These are phyloP conservation scores for Hedychridium roseum DNA, from an alignment of 2,888 invertebrate species.

Conservation along the genomic window DNA sequence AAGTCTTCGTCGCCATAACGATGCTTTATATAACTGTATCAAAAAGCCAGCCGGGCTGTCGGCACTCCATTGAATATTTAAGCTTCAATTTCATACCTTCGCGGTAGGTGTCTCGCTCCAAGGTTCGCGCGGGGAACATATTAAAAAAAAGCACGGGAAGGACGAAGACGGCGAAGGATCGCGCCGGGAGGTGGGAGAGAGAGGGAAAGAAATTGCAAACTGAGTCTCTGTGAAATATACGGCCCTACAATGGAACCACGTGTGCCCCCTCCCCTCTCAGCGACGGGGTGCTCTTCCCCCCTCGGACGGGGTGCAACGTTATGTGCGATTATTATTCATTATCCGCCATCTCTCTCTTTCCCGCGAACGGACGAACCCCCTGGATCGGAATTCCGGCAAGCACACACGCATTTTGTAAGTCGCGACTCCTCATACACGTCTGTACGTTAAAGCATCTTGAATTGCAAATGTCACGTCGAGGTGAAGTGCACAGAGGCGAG, in stretches of 20 bases:
- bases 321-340: conserved; percentile 60
- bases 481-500: too few species aligned
- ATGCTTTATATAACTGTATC: conserved; percentile 61
- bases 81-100: conserved; percentile 62
- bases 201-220: conserved; percentile 47
- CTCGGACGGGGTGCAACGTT: conserved; percentile 37
- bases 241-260: conserved; percentile 24
- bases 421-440: conserved; percentile 34
- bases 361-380: conserved; percentile 21
- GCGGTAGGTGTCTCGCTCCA: conserved; percentile 34
- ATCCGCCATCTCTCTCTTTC: conserved; percentile 43
- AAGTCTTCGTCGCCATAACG: conserved; percentile 53
- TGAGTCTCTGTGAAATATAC: conserved; percentile 10
- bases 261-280: conserved; percentile 21
- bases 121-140: conserved; percentile 35
- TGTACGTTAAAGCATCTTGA: conserved; percentile 38
- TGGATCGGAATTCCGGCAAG: not conserved
- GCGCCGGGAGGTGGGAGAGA: conserved; percentile 10
- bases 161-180: conserved; percentile 15
- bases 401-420: conserved; percentile 7
- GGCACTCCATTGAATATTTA: conserved; percentile 62
- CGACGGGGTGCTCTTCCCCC: conserved; percentile 12
- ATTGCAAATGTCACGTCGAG: conserved; percentile 46
- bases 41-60: conserved; percentile 43
- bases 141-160: conserved; percentile 46